These are phyloP conservation scores for Spilosoma lubricipeda DNA, from an alignment of 2,888 invertebrate species.

Conservation along the genomic window DNA sequence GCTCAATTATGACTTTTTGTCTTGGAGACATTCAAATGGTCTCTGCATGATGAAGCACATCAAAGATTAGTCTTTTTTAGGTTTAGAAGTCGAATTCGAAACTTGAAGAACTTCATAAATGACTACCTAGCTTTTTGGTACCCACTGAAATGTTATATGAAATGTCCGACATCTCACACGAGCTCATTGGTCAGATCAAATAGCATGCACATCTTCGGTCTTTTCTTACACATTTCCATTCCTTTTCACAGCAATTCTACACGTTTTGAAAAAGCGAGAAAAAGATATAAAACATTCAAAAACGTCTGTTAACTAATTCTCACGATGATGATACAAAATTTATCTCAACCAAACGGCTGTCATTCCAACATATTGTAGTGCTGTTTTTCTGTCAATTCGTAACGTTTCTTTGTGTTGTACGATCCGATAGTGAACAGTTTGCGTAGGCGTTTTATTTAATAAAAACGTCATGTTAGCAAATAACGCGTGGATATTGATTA, in stretches of 20 bases:
- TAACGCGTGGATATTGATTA: constrained; percentile 80
- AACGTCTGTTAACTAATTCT: background rate
- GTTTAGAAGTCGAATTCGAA: no score
- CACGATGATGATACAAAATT: constrained; percentile 7
- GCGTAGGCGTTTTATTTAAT: constrained; percentile 74
- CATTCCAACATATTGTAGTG: constrained; percentile 7
- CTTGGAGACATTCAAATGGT: no score
- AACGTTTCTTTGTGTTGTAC: constrained; percentile 45
- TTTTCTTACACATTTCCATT: no score
- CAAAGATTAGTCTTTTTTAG: no score
- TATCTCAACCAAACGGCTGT: constrained; percentile 2
- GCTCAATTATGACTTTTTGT: background rate
- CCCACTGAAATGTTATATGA: no score
- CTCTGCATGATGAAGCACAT: no score
- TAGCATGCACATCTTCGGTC: no score
- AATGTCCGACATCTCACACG: no score
- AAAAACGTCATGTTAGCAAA: constrained; percentile 82
- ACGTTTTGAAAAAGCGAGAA: background rate
- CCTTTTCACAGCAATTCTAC: background rate
- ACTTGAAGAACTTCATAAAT: no score
- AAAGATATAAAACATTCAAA: background rate
- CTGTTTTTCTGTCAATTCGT: constrained; percentile 43
- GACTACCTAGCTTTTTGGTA: no score
- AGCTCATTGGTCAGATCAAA: no score
- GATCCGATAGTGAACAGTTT: constrained; percentile 56